Percentiles rank a stretch among this genome's conserved stretches.
Evolutionary conservation across 1,140 invertebrate genomes (phyloP).

Genomic region (honey bee (Apis mellifera)): Amel_HAv3.1 CM009931.2:2066501-2067000

Average conservation of each 20-base stretch:
- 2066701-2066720: not conserved
- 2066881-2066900: conserved; percentile 42
- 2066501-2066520: not conserved
- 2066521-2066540: not conserved
- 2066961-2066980: conserved; percentile 31
- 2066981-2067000: conserved; percentile 36
- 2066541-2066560: not conserved
- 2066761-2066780: conserved; percentile 44
- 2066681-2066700: not conserved
- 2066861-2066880: conserved; percentile 32
- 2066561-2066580: not conserved
- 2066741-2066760: not conserved
- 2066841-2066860: conserved; percentile 17
- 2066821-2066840: conserved; percentile 31
- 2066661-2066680: conserved; percentile 27
- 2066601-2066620: not conserved
- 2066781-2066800: conserved; percentile 42
- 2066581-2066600: not conserved
- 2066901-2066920: conserved; percentile 46
- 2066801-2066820: conserved; percentile 38
- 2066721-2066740: not conserved
- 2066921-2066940: conserved; percentile 47
- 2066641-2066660: not conserved
- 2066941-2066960: conserved; percentile 40
- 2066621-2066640: not conserved